Evolutionary conservation across 2,797 vertebrate species (phyloP).

Genomic region (Tadarida brasiliensis): DNA sequence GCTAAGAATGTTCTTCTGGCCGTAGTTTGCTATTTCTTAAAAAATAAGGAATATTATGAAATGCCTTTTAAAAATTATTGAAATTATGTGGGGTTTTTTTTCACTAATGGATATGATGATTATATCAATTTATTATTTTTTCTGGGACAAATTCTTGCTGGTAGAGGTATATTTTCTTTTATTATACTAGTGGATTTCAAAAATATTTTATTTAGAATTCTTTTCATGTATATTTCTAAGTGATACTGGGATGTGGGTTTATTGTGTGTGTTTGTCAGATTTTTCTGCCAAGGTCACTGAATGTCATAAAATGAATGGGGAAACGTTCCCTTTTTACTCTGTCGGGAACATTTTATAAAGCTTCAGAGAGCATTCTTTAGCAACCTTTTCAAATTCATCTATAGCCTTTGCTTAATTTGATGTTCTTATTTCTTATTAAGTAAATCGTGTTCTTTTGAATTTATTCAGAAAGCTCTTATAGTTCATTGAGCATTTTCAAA

Average conservation of each 20-base stretch:
- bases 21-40: not conserved
- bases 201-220: conserved; percentile 45
- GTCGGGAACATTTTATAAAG: conserved; percentile 15
- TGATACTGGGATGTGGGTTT: not conserved
- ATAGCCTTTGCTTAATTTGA: conserved; percentile 23
- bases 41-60: not conserved
- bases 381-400: conserved; percentile 1
- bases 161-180: not conserved
- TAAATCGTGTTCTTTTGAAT: conserved; percentile 26
- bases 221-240: conserved; percentile 6
- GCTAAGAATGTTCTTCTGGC: not conserved
- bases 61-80: conserved; percentile 39
- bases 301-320: conserved; percentile 7
- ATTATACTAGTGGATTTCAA: not conserved
- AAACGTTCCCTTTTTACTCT: not conserved
- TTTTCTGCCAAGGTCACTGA: conserved; percentile 47
- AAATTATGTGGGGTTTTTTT: not conserved
- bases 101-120: not conserved
- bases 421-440: conserved; percentile 44
- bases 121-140: not conserved
- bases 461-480: not conserved
- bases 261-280: not conserved
- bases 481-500: conserved; percentile 51
- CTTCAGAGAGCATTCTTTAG: not conserved
- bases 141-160: not conserved